Conservation (phyloP, 2,888 invertebrate species). For the Anagyrus pseudococci region DNA sequence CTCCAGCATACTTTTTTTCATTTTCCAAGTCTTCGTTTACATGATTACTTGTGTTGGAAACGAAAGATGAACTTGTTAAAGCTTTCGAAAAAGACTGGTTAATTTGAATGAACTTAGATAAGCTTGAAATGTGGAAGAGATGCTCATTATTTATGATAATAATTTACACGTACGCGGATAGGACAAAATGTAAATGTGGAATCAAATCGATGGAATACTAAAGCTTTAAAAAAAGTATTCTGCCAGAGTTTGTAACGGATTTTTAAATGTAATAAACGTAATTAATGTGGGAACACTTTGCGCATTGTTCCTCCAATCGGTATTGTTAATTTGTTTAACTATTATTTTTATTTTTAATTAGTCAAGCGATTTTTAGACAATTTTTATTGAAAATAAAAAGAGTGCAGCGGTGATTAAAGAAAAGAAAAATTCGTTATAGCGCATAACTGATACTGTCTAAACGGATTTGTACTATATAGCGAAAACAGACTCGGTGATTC, state of each 20-base stretch:
- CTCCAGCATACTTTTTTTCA: constrained; percentile 30
- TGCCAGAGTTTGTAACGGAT: constrained; percentile 30
- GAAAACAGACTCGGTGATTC: constrained; percentile 45
- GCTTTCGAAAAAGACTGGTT: constrained; percentile 30
- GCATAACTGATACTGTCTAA: constrained; percentile 43
- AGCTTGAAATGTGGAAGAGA: constrained; percentile 12
- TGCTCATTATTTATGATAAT: constrained; percentile 12
- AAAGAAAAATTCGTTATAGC: constrained; percentile 30
- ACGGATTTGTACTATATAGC: constrained; percentile 55
- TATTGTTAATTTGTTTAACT: constrained; percentile 32
- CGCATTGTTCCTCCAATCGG: constrained; percentile 34
- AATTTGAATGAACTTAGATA: constrained; percentile 21
- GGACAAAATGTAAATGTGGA: constrained; percentile 17
- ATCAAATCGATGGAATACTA: constrained; percentile 2
- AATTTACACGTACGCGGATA: constrained; percentile 1
- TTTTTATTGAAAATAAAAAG: constrained; percentile 35
- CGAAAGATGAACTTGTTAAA: constrained; percentile 33
- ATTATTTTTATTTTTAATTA: constrained; percentile 29
- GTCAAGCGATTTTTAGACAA: constrained; percentile 36
- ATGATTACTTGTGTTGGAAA: constrained; percentile 23
- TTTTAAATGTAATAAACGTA: constrained; percentile 30
- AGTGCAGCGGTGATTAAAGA: constrained; percentile 6
- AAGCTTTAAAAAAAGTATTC: constrained; percentile 25
- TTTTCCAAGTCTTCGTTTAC: constrained; percentile 32
- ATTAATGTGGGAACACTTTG: constrained; percentile 23